Evolutionary conservation across 2,888 invertebrate species (phyloP).

Genomic region (Drosophila setosimentum): DNA sequence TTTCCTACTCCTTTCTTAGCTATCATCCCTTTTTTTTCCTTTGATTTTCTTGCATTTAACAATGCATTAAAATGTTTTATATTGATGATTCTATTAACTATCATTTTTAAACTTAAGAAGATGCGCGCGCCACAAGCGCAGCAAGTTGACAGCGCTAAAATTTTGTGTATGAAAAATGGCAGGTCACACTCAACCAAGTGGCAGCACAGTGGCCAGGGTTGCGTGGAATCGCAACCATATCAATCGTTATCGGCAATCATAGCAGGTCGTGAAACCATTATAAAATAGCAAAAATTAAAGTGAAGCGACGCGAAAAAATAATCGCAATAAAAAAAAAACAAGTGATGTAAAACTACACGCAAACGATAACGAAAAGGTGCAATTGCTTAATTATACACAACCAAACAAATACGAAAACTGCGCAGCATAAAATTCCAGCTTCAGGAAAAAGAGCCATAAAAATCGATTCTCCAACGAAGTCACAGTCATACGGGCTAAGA

Average conservation of each 20-base stretch:
- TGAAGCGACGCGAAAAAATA: slow-evolving; percentile 65
- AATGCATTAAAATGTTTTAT: not conserved
- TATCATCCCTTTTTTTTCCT: too few relatives aligned
- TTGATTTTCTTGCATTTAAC: not conserved
- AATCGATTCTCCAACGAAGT: slow-evolving; percentile 83
- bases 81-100: not conserved
- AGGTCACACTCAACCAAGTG: slow-evolving; percentile 33
- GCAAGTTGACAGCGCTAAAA: slow-evolving; percentile 14
- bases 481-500: slow-evolving; percentile 50
- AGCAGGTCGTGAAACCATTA: slow-evolving; percentile 71
- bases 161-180: rapidly evolving
- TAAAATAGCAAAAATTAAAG: slow-evolving; percentile 70
- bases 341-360: slow-evolving; percentile 39
- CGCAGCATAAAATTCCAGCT: slow-evolving; percentile 44
- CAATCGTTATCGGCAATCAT: slow-evolving; percentile 56
- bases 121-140: not conserved
- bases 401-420: slow-evolving; percentile 25
- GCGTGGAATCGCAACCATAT: slow-evolving; percentile 20
- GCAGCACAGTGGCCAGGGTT: slow-evolving; percentile 30
- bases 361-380: slow-evolving; percentile 56
- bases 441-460: slow-evolving; percentile 73
- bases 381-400: slow-evolving; percentile 22
- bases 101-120: not conserved
- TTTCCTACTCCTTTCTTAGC: not conserved
- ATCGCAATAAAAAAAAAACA: slow-evolving; percentile 36